Evolutionary conservation across 1,140 invertebrate genomes (phyloP).

Genomic region (Polypedilum vanderplanki): DNA sequence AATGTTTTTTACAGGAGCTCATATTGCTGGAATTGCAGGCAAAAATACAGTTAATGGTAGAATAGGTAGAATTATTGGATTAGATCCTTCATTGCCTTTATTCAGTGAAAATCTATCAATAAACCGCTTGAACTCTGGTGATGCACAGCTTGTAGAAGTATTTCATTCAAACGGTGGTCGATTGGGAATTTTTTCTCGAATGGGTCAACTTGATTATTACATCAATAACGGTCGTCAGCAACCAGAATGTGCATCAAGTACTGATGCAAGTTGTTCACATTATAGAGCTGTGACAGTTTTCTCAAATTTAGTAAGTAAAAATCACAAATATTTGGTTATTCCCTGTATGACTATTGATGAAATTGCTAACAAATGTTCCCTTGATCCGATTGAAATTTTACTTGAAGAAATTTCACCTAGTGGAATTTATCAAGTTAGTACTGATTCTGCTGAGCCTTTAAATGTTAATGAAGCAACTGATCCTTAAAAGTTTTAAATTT

Average conservation of each 20-base stretch:
- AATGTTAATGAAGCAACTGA: neutral
- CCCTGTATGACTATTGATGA: neutral
- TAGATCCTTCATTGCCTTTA: neutral
- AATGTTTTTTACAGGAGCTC: neutral
- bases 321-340: neutral
- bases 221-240: neutral
- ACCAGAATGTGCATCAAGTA: neutral
- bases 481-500: too few species aligned
- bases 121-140: neutral
- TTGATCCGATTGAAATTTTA: constrained; percentile 21
- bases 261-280: neutral
- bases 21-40: neutral
- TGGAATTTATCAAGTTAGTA: constrained; percentile 21
- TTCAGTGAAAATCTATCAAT: neutral
- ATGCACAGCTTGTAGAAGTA: constrained; percentile 20
- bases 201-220: neutral
- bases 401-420: neutral
- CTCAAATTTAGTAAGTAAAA: neutral
- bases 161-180: neutral
- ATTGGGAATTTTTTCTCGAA: neutral
- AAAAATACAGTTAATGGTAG: neutral
- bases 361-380: neutral
- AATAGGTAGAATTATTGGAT: neutral
- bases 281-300: neutral
- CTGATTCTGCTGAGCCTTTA: neutral